Conservation (phyloP, 2,113 vertebrate species). For the Pelusios castaneus region DNA sequence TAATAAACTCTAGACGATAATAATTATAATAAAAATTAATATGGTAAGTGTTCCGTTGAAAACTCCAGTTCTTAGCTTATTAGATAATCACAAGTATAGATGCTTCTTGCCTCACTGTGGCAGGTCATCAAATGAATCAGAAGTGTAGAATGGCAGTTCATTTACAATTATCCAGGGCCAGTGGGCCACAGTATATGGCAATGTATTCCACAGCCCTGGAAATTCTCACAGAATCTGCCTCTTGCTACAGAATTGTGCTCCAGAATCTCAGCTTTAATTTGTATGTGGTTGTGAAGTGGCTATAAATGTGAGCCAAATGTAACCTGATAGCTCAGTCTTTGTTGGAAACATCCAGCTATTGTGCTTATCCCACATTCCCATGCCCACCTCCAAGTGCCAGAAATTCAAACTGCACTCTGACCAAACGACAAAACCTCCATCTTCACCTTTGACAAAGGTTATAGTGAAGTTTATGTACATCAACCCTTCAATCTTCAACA, state of each 20-base stretch:
- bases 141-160: neutral
- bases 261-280: slow-evolving; percentile 15
- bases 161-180: neutral
- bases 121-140: neutral
- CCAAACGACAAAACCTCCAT: neutral
- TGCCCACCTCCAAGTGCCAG: neutral
- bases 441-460: neutral
- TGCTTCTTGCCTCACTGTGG: slow-evolving; percentile 28
- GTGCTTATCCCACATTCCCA: neutral
- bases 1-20: slow-evolving; percentile 16
- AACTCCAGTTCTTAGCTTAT: slow-evolving; percentile 15
- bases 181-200: neutral
- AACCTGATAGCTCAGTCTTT: slow-evolving; percentile 16
- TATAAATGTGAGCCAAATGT: slow-evolving; percentile 42
- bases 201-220: slow-evolving; percentile 17
- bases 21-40: neutral
- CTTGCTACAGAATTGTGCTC: slow-evolving; percentile 1
- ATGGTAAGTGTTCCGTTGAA: neutral
- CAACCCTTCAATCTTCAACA: slow-evolving; percentile 30
- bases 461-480: neutral
- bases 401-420: slow-evolving; percentile 6
- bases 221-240: slow-evolving; percentile 41
- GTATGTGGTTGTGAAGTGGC: slow-evolving; percentile 27
- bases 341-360: neutral
- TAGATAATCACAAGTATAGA: slow-evolving; percentile 7